Percentiles rank a stretch among this genome's conserved stretches.
Conservation (phyloP, 2,113 vertebrate genomes). For the Candoia aspera region DNA sequence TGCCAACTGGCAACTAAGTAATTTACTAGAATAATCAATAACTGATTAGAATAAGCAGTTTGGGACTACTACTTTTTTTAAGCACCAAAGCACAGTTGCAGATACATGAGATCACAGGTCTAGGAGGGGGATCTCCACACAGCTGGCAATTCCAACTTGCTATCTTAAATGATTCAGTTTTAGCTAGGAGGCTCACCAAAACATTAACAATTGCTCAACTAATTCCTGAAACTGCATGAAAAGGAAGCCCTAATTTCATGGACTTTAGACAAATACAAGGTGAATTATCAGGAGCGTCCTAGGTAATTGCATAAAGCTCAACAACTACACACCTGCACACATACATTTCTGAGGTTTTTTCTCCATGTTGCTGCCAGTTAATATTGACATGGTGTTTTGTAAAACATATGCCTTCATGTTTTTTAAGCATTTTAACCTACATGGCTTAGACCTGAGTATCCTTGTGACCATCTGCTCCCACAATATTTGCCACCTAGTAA, state of each 20-base stretch:
- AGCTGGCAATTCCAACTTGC: not conserved
- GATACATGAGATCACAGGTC: not conserved
- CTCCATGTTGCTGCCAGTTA: not conserved
- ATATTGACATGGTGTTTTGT: not conserved
- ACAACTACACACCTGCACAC: not conserved
- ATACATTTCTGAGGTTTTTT: not conserved
- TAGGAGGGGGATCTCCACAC: not conserved
- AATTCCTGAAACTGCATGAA: not conserved
- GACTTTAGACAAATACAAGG: not conserved
- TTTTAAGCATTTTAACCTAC: not conserved
- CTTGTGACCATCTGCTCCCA: not conserved
- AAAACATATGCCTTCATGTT: not conserved
- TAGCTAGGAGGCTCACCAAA: not conserved
- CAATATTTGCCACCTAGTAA: too few relatives aligned
- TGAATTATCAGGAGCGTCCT: not conserved
- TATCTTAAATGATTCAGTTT: not conserved
- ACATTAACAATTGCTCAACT: not conserved
- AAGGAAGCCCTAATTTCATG: not conserved
- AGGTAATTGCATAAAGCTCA: not conserved
- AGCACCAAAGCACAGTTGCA: not conserved
- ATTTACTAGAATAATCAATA: not conserved
- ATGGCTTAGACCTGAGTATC: not conserved
- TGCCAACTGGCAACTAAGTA: not conserved
- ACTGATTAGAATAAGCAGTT: not conserved
- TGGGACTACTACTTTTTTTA: not conserved